phyloP scores from a whole-genome alignment of 1,140 invertebrate species.

The Pectinophora gossypiella region DNA sequence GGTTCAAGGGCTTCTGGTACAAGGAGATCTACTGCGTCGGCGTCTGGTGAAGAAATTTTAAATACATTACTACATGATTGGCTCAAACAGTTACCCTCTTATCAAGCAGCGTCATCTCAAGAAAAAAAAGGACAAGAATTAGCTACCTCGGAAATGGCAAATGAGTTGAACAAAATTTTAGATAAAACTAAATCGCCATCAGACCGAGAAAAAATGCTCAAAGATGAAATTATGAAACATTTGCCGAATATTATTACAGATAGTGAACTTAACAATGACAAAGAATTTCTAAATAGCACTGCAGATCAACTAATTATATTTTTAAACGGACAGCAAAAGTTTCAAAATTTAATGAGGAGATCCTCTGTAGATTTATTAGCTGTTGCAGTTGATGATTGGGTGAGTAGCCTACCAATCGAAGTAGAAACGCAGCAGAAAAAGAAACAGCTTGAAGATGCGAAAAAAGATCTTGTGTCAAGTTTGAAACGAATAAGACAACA shows the following conservation, averaged over 20 bases:
- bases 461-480: not conserved
- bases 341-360: not conserved
- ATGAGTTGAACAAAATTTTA: no score
- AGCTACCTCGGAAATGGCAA: not conserved
- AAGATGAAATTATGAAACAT: not conserved
- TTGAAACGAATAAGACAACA: not conserved
- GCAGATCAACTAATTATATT: not conserved
- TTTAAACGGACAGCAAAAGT: not conserved
- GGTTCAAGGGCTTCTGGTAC: not conserved
- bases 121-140: not conserved
- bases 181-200: not conserved
- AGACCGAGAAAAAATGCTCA: not conserved
- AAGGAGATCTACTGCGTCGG: not conserved
- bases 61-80: not conserved
- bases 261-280: not conserved
- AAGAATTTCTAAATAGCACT: not conserved
- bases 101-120: not conserved
- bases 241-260: not conserved
- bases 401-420: not conserved
- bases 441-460: not conserved
- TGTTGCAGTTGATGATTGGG: not conserved
- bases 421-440: not conserved
- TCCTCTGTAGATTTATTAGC: not conserved
- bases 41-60: not conserved
- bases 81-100: not conserved